Evolutionary conservation across 2,888 invertebrate species (phyloP).

Genomic region (Melanchra persicariae): DNA sequence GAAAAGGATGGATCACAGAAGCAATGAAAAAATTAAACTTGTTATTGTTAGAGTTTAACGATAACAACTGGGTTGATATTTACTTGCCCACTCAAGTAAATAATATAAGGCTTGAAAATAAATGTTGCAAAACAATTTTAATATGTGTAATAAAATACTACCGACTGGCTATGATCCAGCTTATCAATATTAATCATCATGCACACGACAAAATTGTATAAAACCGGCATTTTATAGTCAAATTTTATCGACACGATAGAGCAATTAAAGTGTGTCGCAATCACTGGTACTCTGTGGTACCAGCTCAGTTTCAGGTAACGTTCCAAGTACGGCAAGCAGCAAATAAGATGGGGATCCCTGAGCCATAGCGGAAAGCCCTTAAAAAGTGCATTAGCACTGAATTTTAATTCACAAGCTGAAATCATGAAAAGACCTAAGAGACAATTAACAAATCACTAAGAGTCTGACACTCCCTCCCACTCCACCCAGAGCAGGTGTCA

Average conservation of each 20-base stretch:
- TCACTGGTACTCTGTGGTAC: conserved; percentile 12
- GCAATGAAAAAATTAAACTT: not conserved
- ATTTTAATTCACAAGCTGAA: too few relatives aligned
- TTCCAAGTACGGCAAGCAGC: not conserved
- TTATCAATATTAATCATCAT: conserved; percentile 11
- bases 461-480: too few relatives aligned
- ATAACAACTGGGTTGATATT: not conserved
- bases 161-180: not conserved
- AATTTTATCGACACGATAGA: conserved; percentile 31
- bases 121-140: not conserved
- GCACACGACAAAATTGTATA: not conserved
- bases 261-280: conserved; percentile 21
- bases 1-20: not conserved
- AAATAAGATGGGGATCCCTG: too few relatives aligned
- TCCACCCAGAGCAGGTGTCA: too few relatives aligned
- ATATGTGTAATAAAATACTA: not conserved
- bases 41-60: not conserved
- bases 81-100: not conserved
- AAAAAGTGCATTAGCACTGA: too few relatives aligned
- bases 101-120: not conserved
- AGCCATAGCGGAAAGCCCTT: too few relatives aligned
- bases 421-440: too few relatives aligned
- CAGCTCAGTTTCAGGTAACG: not conserved
- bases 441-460: too few relatives aligned
- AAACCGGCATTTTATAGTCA: conserved; percentile 7